Evolutionary conservation across 2,797 vertebrate genomes (phyloP).

Genomic region (Erithacus rubecula): DNA sequence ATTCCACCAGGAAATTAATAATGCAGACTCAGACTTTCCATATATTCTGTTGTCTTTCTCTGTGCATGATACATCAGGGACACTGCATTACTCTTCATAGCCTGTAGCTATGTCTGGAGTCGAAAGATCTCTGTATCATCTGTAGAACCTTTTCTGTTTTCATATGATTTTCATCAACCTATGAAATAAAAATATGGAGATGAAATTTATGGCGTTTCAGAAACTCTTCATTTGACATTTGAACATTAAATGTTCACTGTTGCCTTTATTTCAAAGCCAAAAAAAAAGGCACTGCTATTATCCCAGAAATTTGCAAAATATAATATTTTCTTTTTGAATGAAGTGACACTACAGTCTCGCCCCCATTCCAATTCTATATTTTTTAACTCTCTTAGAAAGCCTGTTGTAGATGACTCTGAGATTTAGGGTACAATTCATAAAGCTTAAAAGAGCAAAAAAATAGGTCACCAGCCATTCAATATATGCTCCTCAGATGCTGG

Average conservation of each 20-base stretch:
- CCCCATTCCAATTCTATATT: constrained; percentile 20
- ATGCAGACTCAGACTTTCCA: not conserved
- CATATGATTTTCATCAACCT: not conserved
- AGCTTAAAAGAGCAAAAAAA: constrained; percentile 34
- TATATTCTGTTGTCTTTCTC: not conserved
- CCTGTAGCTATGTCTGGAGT: not conserved
- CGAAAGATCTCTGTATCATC: not conserved
- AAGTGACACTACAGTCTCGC: not conserved
- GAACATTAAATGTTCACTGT: not conserved
- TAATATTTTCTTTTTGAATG: constrained; percentile 5
- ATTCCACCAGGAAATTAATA: constrained; percentile 14
- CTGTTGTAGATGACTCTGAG: not conserved
- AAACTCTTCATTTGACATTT: constrained; percentile 24
- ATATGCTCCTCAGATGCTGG: not conserved
- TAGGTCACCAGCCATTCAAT: constrained; percentile 34
- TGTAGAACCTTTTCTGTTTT: not conserved
- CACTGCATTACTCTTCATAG: not conserved
- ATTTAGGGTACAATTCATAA: constrained; percentile 32
- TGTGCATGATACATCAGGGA: not conserved
- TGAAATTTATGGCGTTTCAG: constrained; percentile 7
- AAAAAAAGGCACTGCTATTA: constrained; percentile 7
- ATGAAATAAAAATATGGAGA: not conserved
- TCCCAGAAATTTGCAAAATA: not conserved
- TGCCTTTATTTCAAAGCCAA: not conserved
- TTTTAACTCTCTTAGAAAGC: constrained; percentile 15